phyloP scores from a whole-genome alignment of 1,140 invertebrate species.

The Bombus consobrinus region DNA sequence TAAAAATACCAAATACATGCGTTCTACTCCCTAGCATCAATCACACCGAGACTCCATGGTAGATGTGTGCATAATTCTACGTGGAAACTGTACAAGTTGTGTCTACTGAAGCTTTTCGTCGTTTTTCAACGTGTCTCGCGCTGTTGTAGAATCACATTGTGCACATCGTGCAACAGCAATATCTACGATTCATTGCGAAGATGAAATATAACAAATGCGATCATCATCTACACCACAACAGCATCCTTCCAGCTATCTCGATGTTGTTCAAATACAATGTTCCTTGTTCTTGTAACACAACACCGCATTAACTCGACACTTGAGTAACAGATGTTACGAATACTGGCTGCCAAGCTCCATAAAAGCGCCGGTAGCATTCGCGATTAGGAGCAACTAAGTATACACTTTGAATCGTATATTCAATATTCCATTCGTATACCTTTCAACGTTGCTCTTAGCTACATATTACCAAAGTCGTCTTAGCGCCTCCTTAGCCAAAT shows the following conservation, averaged over 20 bases:
- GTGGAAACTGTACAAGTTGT: background rate
- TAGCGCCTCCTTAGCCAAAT: no score
- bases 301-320: slow-evolving; percentile 39
- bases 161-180: background rate
- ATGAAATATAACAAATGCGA: slow-evolving; percentile 4
- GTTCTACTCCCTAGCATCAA: background rate
- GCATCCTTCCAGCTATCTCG: background rate
- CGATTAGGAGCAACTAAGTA: slow-evolving; percentile 11
- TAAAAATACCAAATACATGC: background rate
- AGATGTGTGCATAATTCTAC: background rate
- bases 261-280: slow-evolving; percentile 40
- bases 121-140: background rate
- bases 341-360: slow-evolving; percentile 14
- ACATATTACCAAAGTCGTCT: background rate
- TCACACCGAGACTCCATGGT: background rate
- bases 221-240: background rate
- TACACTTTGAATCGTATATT: slow-evolving; percentile 14
- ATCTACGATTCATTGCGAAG: slow-evolving; percentile 10
- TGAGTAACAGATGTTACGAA: slow-evolving; percentile 42
- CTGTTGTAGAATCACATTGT: background rate
- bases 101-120: background rate
- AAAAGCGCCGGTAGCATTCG: slow-evolving; percentile 20
- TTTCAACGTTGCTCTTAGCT: background rate
- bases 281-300: slow-evolving; percentile 20
- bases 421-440: slow-evolving; percentile 1